Evolutionary conservation across 1,140 invertebrate genomes (phyloP).

Genomic region (Drosophila seguyi): DNA sequence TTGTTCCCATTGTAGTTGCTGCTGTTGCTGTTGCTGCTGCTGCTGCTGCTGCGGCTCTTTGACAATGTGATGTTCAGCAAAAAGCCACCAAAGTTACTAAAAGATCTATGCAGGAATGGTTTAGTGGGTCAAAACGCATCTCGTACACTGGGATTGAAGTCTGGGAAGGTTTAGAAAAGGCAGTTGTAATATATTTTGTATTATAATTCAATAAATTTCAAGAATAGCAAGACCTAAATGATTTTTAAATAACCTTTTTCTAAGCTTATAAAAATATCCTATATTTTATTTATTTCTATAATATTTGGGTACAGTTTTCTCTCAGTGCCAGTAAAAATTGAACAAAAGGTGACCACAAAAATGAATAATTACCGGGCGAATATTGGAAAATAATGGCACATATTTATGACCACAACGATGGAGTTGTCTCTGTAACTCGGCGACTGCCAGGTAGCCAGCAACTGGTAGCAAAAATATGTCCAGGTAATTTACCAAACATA

Average conservation of each 20-base stretch:
- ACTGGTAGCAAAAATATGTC: slow-evolving; percentile 73
- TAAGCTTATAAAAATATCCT: no score
- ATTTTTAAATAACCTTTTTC: no score
- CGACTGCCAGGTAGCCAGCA: slow-evolving; percentile 23
- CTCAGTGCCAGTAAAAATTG: background rate
- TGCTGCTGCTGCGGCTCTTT: slow-evolving; percentile 24
- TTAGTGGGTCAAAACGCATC: slow-evolving; percentile 73
- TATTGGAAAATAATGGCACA: slow-evolving; percentile 49
- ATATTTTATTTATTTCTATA: background rate
- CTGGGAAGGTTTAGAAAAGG: background rate
- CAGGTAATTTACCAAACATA: slow-evolving; percentile 76
- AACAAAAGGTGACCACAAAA: slow-evolving; percentile 74
- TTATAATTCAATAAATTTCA: no score
- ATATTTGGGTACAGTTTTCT: background rate
- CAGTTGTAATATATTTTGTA: background rate
- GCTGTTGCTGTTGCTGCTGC: slow-evolving; percentile 17
- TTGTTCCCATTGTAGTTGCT: slow-evolving; percentile 54
- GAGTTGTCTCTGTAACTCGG: slow-evolving; percentile 45
- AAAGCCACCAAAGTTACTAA: slow-evolving; percentile 26
- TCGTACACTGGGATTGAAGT: background rate
- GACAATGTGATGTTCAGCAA: slow-evolving; percentile 29
- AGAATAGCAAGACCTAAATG: no score
- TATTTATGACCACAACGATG: slow-evolving; percentile 53
- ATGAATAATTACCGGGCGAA: slow-evolving; percentile 76
- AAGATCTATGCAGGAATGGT: slow-evolving; percentile 27